A percentile compares a stretch with the other conserved stretches of the same genome.
Conservation (phyloP, 2,113 vertebrate genomes). For the Prinia subflava region DNA sequence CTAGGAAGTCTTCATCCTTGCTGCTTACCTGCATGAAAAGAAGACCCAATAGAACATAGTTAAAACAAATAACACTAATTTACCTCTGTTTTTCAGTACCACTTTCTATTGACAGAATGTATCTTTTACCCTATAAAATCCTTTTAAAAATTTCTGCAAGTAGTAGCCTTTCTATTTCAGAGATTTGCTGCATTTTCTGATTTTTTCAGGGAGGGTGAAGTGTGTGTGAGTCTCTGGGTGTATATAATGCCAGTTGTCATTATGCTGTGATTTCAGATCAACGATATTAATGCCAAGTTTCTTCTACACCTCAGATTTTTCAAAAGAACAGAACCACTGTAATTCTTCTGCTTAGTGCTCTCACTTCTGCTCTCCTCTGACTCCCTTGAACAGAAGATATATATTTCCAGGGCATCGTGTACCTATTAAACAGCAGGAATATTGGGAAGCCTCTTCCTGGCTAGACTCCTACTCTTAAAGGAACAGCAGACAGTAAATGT, state of each 20-base stretch:
- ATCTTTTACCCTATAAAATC: neutral
- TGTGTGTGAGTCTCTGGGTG: neutral
- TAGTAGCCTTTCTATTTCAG: neutral
- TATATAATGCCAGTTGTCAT: neutral
- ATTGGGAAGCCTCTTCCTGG: neutral
- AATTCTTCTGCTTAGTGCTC: neutral
- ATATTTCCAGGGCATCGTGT: neutral
- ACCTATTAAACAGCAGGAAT: neutral
- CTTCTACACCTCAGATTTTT: neutral
- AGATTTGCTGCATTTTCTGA: neutral
- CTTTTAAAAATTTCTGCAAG: neutral
- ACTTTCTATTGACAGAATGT: neutral
- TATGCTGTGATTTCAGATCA: neutral
- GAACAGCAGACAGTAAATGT: neutral
- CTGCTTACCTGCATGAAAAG: constrained; percentile 77
- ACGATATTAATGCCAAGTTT: neutral
- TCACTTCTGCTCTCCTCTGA: neutral
- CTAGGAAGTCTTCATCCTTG: constrained; percentile 87
- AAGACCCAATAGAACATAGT: neutral
- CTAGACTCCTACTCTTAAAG: neutral
- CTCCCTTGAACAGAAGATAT: neutral
- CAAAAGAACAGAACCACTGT: neutral
- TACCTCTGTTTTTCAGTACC: neutral
- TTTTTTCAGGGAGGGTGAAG: neutral
- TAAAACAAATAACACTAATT: neutral